Conservation (phyloP, 1,140 invertebrate species). For the Colletes gigas region DNA sequence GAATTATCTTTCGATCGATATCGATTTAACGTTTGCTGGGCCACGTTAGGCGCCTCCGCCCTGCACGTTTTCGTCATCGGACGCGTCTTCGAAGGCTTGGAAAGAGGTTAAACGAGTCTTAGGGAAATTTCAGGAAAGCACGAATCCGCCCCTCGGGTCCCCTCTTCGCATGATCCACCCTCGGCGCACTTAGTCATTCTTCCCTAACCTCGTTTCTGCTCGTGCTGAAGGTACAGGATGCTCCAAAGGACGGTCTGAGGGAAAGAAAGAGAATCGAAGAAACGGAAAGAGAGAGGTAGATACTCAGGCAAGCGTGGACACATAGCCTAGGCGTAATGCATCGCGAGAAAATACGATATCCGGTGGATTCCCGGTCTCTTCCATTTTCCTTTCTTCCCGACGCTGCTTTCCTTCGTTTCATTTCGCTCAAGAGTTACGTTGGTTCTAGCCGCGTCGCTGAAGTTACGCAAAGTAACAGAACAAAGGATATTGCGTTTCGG, state of each 20-base stretch:
- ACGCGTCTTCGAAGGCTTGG: not conserved
- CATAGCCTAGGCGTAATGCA: constrained; percentile 25
- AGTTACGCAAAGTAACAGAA: constrained; percentile 21
- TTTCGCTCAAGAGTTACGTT: constrained; percentile 41
- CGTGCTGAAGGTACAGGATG: constrained; percentile 43
- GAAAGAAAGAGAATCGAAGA: not conserved
- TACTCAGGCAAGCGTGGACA: not conserved
- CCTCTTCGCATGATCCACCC: constrained; percentile 37
- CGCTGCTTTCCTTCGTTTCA: constrained; percentile 50
- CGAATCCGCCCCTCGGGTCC: constrained; percentile 30
- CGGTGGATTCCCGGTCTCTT: constrained; percentile 33
- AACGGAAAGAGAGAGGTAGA: no score
- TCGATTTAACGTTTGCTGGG: no score
- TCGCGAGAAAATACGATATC: constrained; percentile 63
- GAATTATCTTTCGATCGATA: no score
- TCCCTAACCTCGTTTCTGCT: constrained; percentile 61
- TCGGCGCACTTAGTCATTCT: constrained; percentile 63
- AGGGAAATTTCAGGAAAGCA: constrained; percentile 61
- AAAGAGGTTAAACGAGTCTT: constrained; percentile 64
- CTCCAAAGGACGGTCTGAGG: constrained; percentile 23
- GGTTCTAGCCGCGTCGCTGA: not conserved
- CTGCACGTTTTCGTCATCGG: no score
- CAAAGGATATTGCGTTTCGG: constrained; percentile 21
- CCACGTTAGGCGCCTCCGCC: no score
- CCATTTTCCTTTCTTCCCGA: constrained; percentile 33